These are phyloP conservation scores for Ceraclea dissimilis DNA, from an alignment of 2,888 invertebrate species.

Conservation along the genomic window DNA sequence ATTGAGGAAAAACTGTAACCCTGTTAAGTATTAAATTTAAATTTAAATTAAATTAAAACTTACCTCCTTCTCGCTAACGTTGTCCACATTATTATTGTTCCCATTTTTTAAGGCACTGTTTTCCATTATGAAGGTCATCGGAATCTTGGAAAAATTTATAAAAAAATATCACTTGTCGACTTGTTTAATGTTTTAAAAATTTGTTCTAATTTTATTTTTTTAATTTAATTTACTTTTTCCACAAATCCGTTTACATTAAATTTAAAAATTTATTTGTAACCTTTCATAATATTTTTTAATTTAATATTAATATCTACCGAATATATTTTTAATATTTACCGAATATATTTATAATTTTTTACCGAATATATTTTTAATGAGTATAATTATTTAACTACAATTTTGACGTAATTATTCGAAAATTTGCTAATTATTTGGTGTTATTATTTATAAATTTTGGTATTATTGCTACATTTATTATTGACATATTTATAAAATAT, in stretches of 20 bases:
- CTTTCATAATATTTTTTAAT: too few species aligned
- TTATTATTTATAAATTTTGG: neutral
- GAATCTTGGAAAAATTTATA: conserved; percentile 27
- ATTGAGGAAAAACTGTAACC: too few species aligned
- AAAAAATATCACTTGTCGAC: neutral
- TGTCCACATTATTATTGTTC: conserved; percentile 46
- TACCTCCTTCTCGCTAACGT: conserved; percentile 45
- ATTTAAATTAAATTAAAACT: conserved; percentile 26
- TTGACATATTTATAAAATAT: neutral
- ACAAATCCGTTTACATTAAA: too few species aligned
- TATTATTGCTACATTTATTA: neutral
- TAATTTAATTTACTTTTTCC: neutral
- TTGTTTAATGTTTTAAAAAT: neutral
- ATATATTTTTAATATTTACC: too few species aligned
- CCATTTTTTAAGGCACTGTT: conserved; percentile 54
- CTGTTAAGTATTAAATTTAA: too few species aligned
- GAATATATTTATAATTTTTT: too few species aligned
- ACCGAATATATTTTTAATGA: too few species aligned
- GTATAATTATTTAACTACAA: too few species aligned
- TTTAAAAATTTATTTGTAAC: too few species aligned
- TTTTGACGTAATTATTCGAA: too few species aligned
- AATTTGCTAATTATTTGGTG: neutral
- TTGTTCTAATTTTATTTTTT: neutral
- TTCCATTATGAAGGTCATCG: conserved; percentile 42
- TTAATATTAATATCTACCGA: too few species aligned